These are phyloP conservation scores for Semicossyphus pulcher DNA, from an alignment of 2,113 vertebrate species.

Conservation along the genomic window DNA sequence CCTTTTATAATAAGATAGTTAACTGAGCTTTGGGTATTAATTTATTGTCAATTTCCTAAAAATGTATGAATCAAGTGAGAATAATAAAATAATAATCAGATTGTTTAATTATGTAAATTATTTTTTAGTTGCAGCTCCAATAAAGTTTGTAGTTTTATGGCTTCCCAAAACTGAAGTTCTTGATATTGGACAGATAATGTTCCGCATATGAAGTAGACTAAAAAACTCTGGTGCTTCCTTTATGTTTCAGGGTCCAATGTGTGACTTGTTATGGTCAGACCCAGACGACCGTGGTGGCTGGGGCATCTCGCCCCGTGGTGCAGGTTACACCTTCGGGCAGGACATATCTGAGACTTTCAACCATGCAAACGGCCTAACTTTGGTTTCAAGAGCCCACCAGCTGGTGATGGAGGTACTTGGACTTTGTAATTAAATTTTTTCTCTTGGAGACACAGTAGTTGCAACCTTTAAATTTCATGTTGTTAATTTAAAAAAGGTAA, in stretches of 20 bases:
- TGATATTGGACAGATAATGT: neutral
- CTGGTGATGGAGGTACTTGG: slow-evolving; percentile 95
- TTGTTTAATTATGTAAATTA: neutral
- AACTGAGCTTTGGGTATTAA: too few species aligned
- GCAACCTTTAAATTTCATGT: neutral
- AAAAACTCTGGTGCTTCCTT: neutral
- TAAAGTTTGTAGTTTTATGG: neutral
- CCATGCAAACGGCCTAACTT: slow-evolving; percentile 96
- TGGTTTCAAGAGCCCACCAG: slow-evolving; percentile 98
- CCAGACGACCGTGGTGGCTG: slow-evolving; percentile 85
- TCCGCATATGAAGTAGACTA: too few species aligned
- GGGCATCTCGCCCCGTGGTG: slow-evolving; percentile 85
- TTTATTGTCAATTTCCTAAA: too few species aligned
- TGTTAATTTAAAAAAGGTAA: slow-evolving; percentile 3
- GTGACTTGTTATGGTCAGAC: slow-evolving; percentile 93
- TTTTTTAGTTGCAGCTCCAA: too few species aligned
- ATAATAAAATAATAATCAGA: neutral
- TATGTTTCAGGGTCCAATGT: slow-evolving; percentile 93
- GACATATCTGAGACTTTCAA: slow-evolving; percentile 99
- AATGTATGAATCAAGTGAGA: too few species aligned
- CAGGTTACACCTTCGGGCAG: slow-evolving; percentile 93
- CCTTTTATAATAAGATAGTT: too few species aligned
- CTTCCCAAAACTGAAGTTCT: neutral
- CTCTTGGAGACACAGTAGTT: neutral
- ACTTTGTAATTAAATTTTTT: neutral